Conservation (phyloP, 2,113 vertebrate species). For the Vimba vimba region DNA sequence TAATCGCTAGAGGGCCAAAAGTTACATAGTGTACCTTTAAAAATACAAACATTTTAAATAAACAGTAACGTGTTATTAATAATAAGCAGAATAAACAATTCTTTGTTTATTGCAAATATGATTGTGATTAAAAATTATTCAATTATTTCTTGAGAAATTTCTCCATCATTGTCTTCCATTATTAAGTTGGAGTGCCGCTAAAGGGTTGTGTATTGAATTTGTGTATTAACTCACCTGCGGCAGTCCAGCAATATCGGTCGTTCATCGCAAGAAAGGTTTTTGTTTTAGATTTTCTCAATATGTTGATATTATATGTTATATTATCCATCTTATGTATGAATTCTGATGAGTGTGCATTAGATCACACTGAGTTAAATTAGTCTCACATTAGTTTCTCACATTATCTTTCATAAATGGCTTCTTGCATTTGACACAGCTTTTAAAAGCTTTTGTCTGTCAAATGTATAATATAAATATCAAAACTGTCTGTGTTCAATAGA, state of each 20-base stretch:
- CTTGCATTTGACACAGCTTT: neutral
- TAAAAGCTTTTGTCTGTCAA: slow-evolving; percentile 20
- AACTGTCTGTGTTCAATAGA: neutral
- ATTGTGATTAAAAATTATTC: neutral
- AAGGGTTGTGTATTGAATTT: neutral
- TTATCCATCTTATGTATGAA: neutral
- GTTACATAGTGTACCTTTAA: too few relatives aligned
- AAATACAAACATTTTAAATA: neutral
- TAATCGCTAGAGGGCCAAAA: too few relatives aligned
- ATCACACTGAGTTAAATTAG: neutral
- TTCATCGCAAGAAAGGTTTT: neutral
- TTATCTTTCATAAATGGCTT: neutral
- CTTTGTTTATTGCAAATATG: neutral
- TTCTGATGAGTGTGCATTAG: neutral
- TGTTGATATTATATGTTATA: neutral
- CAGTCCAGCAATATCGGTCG: neutral
- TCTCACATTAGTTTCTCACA: neutral
- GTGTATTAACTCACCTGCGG: neutral
- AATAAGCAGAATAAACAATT: neutral
- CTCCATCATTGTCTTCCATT: neutral
- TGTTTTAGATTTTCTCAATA: neutral
- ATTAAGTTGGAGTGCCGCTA: neutral
- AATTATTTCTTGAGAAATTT: neutral
- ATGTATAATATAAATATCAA: too few relatives aligned
- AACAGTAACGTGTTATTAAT: neutral